These are phyloP conservation scores for Neria commutata DNA, from an alignment of 2,888 invertebrate genomes.

Conservation along the genomic window DNA sequence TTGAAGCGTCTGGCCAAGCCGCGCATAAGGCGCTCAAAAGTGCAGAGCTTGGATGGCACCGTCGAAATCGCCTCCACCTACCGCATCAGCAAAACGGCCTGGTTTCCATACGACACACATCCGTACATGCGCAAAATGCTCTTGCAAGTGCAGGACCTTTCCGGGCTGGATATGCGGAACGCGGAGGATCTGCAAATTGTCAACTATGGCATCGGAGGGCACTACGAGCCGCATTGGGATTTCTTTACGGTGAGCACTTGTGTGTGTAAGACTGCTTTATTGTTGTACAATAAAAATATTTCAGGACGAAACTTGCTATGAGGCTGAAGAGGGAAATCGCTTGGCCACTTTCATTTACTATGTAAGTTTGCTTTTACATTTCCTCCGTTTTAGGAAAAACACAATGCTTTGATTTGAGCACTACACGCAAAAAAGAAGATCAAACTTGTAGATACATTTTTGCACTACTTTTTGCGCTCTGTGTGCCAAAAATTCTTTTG, in stretches of 20 bases:
- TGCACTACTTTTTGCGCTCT: neutral
- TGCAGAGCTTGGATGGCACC: constrained; percentile 88
- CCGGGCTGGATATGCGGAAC: constrained; percentile 66
- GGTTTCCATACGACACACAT: constrained; percentile 57
- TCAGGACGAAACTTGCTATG: constrained; percentile 3
- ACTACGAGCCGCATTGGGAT: constrained; percentile 70
- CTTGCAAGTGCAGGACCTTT: constrained; percentile 71
- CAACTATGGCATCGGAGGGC: constrained; percentile 76
- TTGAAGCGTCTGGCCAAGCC: constrained; percentile 65
- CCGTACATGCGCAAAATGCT: constrained; percentile 51
- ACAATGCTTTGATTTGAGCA: neutral
- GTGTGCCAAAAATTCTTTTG: too few species aligned
- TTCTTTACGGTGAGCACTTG: constrained; percentile 48
- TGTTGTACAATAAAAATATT: too few species aligned
- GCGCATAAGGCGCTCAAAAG: constrained; percentile 62
- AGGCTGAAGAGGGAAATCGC: constrained; percentile 80
- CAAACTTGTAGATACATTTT: neutral
- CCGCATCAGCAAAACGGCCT: constrained; percentile 71
- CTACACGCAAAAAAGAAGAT: too few species aligned
- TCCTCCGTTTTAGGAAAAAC: too few species aligned
- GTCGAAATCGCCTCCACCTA: constrained; percentile 74
- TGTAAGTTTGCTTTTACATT: too few species aligned
- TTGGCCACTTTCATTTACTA: constrained; percentile 96
- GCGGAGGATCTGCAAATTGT: constrained; percentile 71
- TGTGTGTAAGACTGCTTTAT: neutral